Evolutionary conservation across 2,113 vertebrate species (phyloP).

Genomic region (Mohoua ochrocephala): DNA sequence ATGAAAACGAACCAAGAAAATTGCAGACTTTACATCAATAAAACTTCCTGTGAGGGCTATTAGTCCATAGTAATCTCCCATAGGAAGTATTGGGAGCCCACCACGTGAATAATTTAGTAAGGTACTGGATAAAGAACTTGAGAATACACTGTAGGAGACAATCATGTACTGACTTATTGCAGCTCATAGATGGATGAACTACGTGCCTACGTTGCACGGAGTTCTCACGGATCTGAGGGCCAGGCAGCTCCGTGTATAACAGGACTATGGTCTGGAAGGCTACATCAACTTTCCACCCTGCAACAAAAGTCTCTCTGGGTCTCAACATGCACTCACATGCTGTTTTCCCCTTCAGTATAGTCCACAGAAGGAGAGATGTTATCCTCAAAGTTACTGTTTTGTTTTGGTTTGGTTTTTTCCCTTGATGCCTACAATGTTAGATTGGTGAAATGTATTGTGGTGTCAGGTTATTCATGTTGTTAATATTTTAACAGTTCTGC

Average conservation of each 20-base stretch:
- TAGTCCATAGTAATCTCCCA: not conserved
- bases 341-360: not conserved
- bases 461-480: not conserved
- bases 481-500: not conserved
- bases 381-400: not conserved
- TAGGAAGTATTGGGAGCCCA: not conserved
- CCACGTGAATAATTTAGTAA: conserved; percentile 37
- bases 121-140: not conserved
- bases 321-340: not conserved
- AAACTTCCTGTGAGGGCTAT: conserved; percentile 15
- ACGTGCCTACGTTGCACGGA: not conserved
- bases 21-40: not conserved
- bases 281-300: not conserved
- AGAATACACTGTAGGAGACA: not conserved
- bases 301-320: not conserved
- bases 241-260: not conserved
- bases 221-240: not conserved
- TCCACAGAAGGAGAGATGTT: not conserved
- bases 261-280: not conserved
- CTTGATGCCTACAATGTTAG: not conserved
- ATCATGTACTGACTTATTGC: not conserved
- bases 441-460: not conserved
- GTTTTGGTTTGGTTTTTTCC: not conserved
- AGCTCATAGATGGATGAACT: not conserved
- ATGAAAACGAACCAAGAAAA: conserved; percentile 3